Percentiles rank a stretch among this genome's conserved stretches.
Conservation (phyloP, 2,113 vertebrate species). For the Callipepla squamata region DNA sequence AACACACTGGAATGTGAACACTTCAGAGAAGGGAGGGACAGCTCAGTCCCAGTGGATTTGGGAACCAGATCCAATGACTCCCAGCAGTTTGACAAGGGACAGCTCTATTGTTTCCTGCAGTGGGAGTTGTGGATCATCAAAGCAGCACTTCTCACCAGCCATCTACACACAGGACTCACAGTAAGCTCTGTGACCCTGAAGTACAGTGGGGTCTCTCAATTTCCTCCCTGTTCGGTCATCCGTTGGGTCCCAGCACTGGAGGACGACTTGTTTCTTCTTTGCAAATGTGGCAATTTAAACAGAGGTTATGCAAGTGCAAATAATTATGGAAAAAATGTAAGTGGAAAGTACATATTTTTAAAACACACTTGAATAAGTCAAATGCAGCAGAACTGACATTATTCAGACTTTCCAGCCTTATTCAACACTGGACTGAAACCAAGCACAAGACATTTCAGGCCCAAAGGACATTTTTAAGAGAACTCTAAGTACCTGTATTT, state of each 20-base stretch:
- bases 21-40: slow-evolving; percentile 43
- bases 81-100: slow-evolving; percentile 18
- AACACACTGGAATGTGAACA: slow-evolving; percentile 47
- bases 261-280: not conserved
- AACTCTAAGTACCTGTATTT: slow-evolving; percentile 31
- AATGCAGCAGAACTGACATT: slow-evolving; percentile 48
- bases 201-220: not conserved
- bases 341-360: slow-evolving; percentile 36
- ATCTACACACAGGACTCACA: not conserved
- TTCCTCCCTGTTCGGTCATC: slow-evolving; percentile 9
- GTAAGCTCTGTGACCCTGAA: not conserved
- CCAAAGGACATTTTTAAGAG: slow-evolving; percentile 46
- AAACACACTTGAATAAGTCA: slow-evolving; percentile 51
- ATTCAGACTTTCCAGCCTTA: slow-evolving; percentile 68
- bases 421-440: slow-evolving; percentile 63
- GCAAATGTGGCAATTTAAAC: slow-evolving; percentile 1
- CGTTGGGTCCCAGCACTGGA: not conserved
- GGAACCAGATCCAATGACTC: not conserved
- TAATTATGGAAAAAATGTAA: slow-evolving; percentile 48
- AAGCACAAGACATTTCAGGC: slow-evolving; percentile 46
- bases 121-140: not conserved
- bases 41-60: not conserved
- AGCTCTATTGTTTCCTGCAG: not conserved
- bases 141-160: not conserved
- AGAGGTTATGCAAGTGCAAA: slow-evolving; percentile 55